phyloP scores from a whole-genome alignment of 2,797 vertebrate species.

The Amazonetta brasiliensis region DNA sequence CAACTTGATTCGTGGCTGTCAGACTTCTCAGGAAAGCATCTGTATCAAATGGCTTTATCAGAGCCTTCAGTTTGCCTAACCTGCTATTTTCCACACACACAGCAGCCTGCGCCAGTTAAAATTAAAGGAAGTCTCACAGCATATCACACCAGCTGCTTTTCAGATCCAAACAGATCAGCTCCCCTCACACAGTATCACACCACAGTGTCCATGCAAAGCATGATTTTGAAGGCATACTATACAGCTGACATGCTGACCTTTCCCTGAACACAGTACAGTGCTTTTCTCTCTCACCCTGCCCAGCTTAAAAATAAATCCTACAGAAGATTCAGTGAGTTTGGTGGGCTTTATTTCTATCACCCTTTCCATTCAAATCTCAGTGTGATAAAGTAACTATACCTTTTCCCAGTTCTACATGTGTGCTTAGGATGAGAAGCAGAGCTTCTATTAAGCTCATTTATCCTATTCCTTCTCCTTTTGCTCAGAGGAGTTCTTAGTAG shows the following conservation, averaged over 20 bases:
- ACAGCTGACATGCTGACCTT: neutral
- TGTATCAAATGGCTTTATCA: neutral
- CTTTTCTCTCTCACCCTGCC: neutral
- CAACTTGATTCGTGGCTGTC: neutral
- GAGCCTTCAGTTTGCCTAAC: neutral
- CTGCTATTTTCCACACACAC: neutral
- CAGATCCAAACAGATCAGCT: neutral
- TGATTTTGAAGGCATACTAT: neutral
- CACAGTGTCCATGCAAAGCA: neutral
- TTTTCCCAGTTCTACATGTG: neutral
- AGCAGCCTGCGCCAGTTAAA: neutral
- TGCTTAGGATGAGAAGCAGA: neutral
- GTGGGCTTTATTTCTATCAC: neutral
- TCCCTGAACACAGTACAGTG: neutral
- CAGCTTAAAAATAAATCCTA: neutral
- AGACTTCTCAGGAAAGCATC: neutral
- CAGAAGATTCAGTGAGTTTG: neutral
- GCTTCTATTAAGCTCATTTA: constrained; percentile 3
- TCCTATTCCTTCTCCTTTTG: constrained; percentile 3
- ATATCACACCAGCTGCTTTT: neutral
- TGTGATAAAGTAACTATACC: neutral
- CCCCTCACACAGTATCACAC: neutral
- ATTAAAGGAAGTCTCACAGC: neutral
- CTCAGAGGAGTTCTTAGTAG: constrained; percentile 33
- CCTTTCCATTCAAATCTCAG: neutral